phyloP scores from a whole-genome alignment of 2,113 vertebrate species.

The Centropus unirufus region DNA sequence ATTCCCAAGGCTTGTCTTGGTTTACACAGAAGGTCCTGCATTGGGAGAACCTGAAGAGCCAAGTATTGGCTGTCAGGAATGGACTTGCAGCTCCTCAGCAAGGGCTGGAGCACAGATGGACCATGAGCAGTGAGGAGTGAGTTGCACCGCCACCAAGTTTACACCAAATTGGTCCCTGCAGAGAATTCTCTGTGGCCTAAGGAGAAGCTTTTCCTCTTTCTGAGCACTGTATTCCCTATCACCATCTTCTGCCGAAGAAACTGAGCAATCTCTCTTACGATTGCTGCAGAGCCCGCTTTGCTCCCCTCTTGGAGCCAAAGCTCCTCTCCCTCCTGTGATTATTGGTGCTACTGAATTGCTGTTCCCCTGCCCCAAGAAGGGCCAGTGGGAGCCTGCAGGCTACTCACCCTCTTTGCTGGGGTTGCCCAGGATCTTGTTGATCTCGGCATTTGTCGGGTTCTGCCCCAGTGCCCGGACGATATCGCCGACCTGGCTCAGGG shows the following conservation, averaged over 20 bases:
- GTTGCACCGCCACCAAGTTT: background rate
- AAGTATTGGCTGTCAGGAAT: background rate
- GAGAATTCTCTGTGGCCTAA: background rate
- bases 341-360: background rate
- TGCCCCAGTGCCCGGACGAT: conserved; percentile 96
- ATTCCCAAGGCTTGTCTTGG: background rate
- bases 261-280: background rate
- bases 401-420: conserved; percentile 87
- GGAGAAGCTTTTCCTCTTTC: background rate
- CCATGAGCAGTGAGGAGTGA: background rate
- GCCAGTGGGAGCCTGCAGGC: background rate
- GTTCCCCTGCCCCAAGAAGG: background rate
- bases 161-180: background rate
- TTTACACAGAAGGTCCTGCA: background rate
- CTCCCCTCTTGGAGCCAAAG: background rate
- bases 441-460: conserved; percentile 94
- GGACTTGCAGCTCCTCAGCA: background rate
- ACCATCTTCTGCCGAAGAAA: background rate
- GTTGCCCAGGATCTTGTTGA: conserved; percentile 88
- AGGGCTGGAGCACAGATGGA: background rate
- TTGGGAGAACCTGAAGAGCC: background rate
- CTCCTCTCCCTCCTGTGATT: background rate
- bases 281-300: background rate
- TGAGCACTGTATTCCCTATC: background rate
- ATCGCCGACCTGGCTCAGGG: conserved; percentile 90